Evolutionary conservation across 2,113 vertebrate genomes (phyloP), one percentile per base, ranked within the genome.

Genomic region (Chionomys nivalis): DNA sequence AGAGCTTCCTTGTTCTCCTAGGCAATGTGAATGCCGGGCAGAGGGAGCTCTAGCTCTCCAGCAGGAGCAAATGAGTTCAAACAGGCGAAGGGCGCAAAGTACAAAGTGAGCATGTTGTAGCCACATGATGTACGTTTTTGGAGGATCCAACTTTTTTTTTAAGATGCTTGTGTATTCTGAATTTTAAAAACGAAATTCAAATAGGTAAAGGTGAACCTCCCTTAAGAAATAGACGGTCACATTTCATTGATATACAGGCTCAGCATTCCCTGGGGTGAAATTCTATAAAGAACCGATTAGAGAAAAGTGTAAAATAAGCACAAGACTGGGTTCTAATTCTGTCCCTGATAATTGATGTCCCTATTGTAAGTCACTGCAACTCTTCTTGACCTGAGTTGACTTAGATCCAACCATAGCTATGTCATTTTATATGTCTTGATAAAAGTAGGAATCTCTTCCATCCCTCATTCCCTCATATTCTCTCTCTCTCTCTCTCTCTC

Each of bases 71-170:
- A 81, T 76, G 16, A 52, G n/a, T 6, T 31, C 7, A 85, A 44
- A 63, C 73, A 72, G 42, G 10, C 19, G 9, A 61, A 5, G 13
- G 16, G 7, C 44, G 17, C 19, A 13, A 52, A 52, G 39, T 17
- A 2, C 70, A 23, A 7, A 87, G n/a, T 77, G 11, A 1, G 36
- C 36, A 9, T 2, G 2, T 72, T 87, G 31, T 42, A 78, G 47
- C 11, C 21, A 0, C 72, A 5, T 5, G 16, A 0, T 44, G 5
- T 5, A 36, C 8, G 0, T 73, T 7, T 73, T 11, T 33, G 39
- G 61, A 78, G 79, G 63, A 14, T 14, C 55, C 39, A 13, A 0
- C 44, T 19, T 58, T 21, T 52, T 58, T 19, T 58, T 19, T 1
- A 58, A 21, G 19, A 58, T 58, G 55, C 19, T 87, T 19, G 24